phyloP scores from a whole-genome alignment of 2,888 invertebrate species.

The Leucozona laternaria region DNA sequence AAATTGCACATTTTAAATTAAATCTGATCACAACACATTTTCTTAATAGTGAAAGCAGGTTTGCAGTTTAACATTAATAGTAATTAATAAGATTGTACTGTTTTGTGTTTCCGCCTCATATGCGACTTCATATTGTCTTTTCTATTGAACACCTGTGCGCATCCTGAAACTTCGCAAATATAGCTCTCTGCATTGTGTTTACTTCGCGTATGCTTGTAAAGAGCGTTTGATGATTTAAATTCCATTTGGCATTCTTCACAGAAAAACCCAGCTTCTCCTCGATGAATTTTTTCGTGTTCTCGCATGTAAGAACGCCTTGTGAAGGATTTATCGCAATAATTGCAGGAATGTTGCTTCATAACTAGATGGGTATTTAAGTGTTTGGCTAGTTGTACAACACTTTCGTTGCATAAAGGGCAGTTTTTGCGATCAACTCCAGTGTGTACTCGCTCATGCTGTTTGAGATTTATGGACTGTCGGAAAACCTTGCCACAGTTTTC shows the following conservation, averaged over 20 bases:
- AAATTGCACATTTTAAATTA: background rate
- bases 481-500: conserved; percentile 56
- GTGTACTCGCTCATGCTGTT: conserved; percentile 55
- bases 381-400: conserved; percentile 54
- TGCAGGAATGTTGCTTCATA: conserved; percentile 43
- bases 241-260: conserved; percentile 51
- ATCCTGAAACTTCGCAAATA: conserved; percentile 54
- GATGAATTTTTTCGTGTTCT: conserved; percentile 57
- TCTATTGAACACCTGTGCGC: conserved; percentile 53
- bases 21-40: background rate
- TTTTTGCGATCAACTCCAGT: conserved; percentile 48
- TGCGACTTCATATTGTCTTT: conserved; percentile 69
- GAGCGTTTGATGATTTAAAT: conserved; percentile 52
- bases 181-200: conserved; percentile 59
- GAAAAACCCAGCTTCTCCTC: conserved; percentile 41
- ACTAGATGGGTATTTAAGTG: conserved; percentile 53
- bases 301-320: conserved; percentile 50
- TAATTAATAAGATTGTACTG: conserved; percentile 20
- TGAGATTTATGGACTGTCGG: conserved; percentile 32
- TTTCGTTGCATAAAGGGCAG: conserved; percentile 62
- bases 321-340: conserved; percentile 57
- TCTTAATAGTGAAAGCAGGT: background rate
- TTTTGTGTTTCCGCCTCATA: conserved; percentile 53
- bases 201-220: conserved; percentile 68
- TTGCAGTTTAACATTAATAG: background rate